These are phyloP conservation scores for Meriones unguiculatus DNA, from an alignment of 2,113 vertebrate species.

Conservation along the genomic window DNA sequence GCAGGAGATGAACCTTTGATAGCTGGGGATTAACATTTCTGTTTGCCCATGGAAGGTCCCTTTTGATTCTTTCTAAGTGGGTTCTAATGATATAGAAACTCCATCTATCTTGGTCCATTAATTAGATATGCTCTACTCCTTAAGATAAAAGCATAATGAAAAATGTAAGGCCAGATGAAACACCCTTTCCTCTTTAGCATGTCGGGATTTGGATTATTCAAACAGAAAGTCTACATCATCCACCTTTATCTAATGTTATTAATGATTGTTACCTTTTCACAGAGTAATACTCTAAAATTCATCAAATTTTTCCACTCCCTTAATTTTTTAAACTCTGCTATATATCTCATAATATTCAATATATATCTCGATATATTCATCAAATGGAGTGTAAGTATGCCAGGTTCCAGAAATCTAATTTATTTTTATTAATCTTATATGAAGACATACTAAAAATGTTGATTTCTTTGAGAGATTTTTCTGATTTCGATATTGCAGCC, in stretches of 20 bases:
- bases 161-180: slow-evolving; percentile 72
- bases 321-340: slow-evolving; percentile 55
- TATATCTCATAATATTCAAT: background rate
- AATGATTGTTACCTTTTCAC: slow-evolving; percentile 39
- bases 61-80: slow-evolving; percentile 78
- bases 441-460: background rate
- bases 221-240: slow-evolving; percentile 44
- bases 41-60: slow-evolving; percentile 70
- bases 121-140: slow-evolving; percentile 72
- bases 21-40: slow-evolving; percentile 76
- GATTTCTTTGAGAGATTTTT: background rate
- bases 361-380: background rate
- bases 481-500: background rate
- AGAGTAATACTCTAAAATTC: background rate
- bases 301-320: background rate
- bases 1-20: slow-evolving; percentile 76
- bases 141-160: slow-evolving; percentile 79
- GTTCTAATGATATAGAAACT: slow-evolving; percentile 80
- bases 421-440: background rate
- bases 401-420: background rate
- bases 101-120: slow-evolving; percentile 80
- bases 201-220: slow-evolving; percentile 69
- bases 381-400: background rate
- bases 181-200: slow-evolving; percentile 73
- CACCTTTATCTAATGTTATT: slow-evolving; percentile 55